These are phyloP conservation scores for Nomada fabriciana DNA, from an alignment of 2,888 invertebrate species.

Conservation along the genomic window DNA sequence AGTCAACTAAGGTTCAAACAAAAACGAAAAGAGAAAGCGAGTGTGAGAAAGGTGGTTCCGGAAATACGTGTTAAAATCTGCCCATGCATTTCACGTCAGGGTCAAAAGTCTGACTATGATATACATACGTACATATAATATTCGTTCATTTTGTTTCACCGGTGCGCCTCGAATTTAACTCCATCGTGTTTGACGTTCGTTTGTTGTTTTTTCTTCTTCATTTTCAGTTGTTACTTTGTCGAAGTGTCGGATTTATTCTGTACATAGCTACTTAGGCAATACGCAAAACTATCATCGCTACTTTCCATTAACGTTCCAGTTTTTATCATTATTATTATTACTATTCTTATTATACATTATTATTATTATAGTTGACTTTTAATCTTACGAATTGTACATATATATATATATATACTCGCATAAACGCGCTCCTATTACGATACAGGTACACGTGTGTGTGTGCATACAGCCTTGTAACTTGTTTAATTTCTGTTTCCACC, in stretches of 20 bases:
- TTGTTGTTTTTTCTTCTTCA: slow-evolving; percentile 52
- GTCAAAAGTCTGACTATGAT: slow-evolving; percentile 34
- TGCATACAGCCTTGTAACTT: slow-evolving; percentile 54
- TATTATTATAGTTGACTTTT: slow-evolving; percentile 59
- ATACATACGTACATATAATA: background rate
- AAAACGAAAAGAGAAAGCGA: slow-evolving; percentile 5
- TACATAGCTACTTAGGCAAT: slow-evolving; percentile 60
- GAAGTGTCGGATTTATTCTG: slow-evolving; percentile 53
- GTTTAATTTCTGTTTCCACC: slow-evolving; percentile 50
- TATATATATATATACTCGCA: slow-evolving; percentile 44
- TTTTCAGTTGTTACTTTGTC: slow-evolving; percentile 54
- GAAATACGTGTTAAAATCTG: slow-evolving; percentile 25
- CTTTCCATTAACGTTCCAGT: slow-evolving; percentile 75
- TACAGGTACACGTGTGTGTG: slow-evolving; percentile 39
- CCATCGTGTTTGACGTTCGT: slow-evolving; percentile 61
- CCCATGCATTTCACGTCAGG: slow-evolving; percentile 57
- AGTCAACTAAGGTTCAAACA: slow-evolving; percentile 22
- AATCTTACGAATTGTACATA: slow-evolving; percentile 69
- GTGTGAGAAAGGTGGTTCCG: slow-evolving; percentile 18
- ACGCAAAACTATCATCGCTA: slow-evolving; percentile 60
- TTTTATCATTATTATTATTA: slow-evolving; percentile 57
- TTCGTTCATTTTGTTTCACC: slow-evolving; percentile 35
- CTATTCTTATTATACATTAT: slow-evolving; percentile 11
- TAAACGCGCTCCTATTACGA: slow-evolving; percentile 51
- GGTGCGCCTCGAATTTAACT: slow-evolving; percentile 56